A percentile compares a stretch with the other conserved stretches of the same genome.
phyloP scores from a whole-genome alignment of 2,888 invertebrate species.

The Sarcophaga subvicina region DNA sequence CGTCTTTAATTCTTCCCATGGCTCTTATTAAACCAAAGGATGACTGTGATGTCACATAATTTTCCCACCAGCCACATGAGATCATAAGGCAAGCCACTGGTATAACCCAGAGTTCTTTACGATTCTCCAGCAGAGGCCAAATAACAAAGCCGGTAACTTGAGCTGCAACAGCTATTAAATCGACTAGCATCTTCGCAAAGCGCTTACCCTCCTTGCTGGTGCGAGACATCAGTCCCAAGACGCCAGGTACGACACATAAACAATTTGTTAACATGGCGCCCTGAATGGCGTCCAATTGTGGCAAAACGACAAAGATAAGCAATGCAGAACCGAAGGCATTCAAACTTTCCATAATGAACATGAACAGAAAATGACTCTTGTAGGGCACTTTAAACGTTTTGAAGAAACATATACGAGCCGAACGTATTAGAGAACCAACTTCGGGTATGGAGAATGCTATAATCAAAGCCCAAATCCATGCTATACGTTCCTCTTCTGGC shows the following conservation, averaged over 20 bases:
- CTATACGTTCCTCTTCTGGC: constrained; percentile 92
- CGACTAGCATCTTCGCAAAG: constrained; percentile 90
- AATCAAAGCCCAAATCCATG: constrained; percentile 96
- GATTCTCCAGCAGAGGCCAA: constrained; percentile 93
- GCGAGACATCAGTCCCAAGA: constrained; percentile 89
- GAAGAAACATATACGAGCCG: constrained; percentile 94
- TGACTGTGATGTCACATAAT: constrained; percentile 94
- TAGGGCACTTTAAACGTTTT: constrained; percentile 91
- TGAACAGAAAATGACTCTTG: constrained; percentile 81
- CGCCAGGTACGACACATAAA: constrained; percentile 92
- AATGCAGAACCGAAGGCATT: constrained; percentile 94
- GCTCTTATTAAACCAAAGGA: constrained; percentile 88
- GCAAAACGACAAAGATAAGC: constrained; percentile 93
- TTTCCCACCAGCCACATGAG: constrained; percentile 99
- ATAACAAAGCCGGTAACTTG: constrained; percentile 96
- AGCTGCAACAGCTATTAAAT: constrained; percentile 92
- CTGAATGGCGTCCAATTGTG: constrained; percentile 95
- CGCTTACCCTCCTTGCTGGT: constrained; percentile 91
- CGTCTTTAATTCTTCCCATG: constrained; percentile 90
- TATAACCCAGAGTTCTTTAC: constrained; percentile 91
- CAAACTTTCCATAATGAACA: constrained; percentile 92
- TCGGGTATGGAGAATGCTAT: constrained; percentile 95
- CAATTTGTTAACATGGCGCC: constrained; percentile 98
- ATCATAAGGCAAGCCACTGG: constrained; percentile 92
- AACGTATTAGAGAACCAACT: constrained; percentile 91